Base-by-base conservation (phyloP, 2,113 vertebrate genomes). In the Pluvianellus socialis region DNA sequence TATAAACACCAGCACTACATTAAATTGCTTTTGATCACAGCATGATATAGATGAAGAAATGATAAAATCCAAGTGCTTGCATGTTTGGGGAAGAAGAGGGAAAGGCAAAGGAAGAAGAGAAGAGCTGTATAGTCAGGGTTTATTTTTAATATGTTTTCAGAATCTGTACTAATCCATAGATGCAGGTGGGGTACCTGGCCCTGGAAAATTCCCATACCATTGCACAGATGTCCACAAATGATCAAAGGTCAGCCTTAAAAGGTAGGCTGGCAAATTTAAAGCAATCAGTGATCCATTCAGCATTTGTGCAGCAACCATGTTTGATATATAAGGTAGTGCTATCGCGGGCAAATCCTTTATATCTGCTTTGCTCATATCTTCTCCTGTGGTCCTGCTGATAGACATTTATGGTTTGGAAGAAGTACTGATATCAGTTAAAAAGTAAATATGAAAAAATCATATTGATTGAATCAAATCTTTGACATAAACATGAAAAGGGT, bases 21-120 rank as follows among this genome's bases (percentile, higher is more conserved):
- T 93, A 47, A 65, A 63, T 56, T 82, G 23, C 13, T 88, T 95
- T 93, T 93, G 28, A 85, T 82, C 92, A 33, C 92, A 90, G 74
- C 56, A 22, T 82, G 94, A 35, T 50, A 44, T 9, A 30, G 40
- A 47, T 27, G 26, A 88, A 71, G 81, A 85, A 85, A 72, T 55
- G 4, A 72, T 65, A 90, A 85, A 74, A 91, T 81, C 61, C 42
- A 71, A 65, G 38, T 32, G 49, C 12, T 71, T 85, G 5, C 1
- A 1, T 45, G 20, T 62, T 81, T 74, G 24, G 7, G 16, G 19
- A 4, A 38, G 74, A 76, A 53, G n/a, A 44, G 27, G 22, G 10
- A 73, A 80, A 61, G 30, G 56, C 0, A 0, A 42, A 68, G 20
- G 9, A 24, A 76, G 35, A 92, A 9, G 12, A 42, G 26, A 71